These are phyloP conservation scores for Danio kyathit DNA, from an alignment of 2,797 vertebrate genomes.

Conservation along the genomic window DNA sequence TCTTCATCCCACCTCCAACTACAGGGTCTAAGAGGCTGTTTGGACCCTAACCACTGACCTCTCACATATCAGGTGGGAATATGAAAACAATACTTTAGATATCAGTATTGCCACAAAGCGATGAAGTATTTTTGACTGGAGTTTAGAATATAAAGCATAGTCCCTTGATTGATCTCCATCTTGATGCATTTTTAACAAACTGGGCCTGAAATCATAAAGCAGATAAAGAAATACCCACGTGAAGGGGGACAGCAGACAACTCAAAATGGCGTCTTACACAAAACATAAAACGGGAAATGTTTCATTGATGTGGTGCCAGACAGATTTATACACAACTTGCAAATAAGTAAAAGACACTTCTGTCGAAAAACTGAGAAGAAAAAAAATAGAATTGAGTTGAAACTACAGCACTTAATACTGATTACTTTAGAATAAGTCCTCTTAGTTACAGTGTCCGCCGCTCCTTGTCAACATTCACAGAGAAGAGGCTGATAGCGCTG, in stretches of 20 bases:
- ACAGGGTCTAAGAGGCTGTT: conserved; percentile 34
- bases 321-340: conserved; percentile 53
- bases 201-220: conserved; percentile 30
- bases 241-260: conserved; percentile 32
- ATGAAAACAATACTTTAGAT: conserved; percentile 30
- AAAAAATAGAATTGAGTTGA: conserved; percentile 32
- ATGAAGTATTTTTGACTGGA: neutral
- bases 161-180: conserved; percentile 24
- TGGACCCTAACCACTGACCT: conserved; percentile 30
- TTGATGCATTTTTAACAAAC: conserved; percentile 48
- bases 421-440: conserved; percentile 50
- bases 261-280: conserved; percentile 15
- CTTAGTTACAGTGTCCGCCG: conserved; percentile 51
- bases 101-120: conserved; percentile 20
- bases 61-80: conserved; percentile 15
- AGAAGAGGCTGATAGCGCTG: conserved; percentile 52
- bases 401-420: conserved; percentile 58
- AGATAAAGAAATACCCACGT: neutral
- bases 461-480: conserved; percentile 57
- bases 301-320: conserved; percentile 37
- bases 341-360: conserved; percentile 51
- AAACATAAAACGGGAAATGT: conserved; percentile 26
- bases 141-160: neutral
- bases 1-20: conserved; percentile 28
- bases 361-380: conserved; percentile 44